Base-by-base conservation (phyloP, 2,797 vertebrate species). In the Onychomys arenicola region DNA sequence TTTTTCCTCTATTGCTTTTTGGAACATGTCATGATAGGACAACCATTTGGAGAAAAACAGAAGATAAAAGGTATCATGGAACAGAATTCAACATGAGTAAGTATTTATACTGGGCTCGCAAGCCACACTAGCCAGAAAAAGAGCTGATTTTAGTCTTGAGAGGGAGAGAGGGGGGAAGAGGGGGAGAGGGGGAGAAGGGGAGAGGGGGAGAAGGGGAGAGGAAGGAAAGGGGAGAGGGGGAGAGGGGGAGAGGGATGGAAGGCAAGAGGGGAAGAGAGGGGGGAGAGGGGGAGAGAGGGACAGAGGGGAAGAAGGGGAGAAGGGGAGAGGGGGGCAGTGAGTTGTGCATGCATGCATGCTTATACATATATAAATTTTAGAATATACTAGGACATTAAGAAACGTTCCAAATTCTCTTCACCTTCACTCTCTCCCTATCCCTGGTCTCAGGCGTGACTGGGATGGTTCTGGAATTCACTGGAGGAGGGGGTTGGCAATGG, bases 51-150 rank as follows among this genome's bases (percentile, higher is more conserved):
- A 96, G 32, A 43, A 17, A 55, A 69, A 77, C 43, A 49, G 82
- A 76, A 77, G 89, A 91, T 89, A 67, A 71, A 90, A 95, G 61
- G 88, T 27, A 92, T 80, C 27, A 61, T 6, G 37, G 19, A 61
- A 96, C 7, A 92, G 61, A 90, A 32, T 82, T 85, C 55, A 69
- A 8, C 52, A 37, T 61, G 46, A 96, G 27, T 43, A 37, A 67
- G 55, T 73, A 5, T 77, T 89, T 94, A 73, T 93, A 80, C 55
- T 85, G 67, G 88, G 40, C 63, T 92, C 95, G 85, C 46, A 83
- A 93, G 77, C 34, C 73, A 32, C n/a, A 84, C 2, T 14, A 65
- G 27, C 16, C 77, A 63, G 46, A 73, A 78, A 93, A 94, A 78
- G 87, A 94, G 65, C 0, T 67, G 43, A 78, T 69, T 71, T 34